Evolutionary conservation across 2,113 vertebrate species (phyloP).

Genomic region (Coreoperca whiteheadi): DNA sequence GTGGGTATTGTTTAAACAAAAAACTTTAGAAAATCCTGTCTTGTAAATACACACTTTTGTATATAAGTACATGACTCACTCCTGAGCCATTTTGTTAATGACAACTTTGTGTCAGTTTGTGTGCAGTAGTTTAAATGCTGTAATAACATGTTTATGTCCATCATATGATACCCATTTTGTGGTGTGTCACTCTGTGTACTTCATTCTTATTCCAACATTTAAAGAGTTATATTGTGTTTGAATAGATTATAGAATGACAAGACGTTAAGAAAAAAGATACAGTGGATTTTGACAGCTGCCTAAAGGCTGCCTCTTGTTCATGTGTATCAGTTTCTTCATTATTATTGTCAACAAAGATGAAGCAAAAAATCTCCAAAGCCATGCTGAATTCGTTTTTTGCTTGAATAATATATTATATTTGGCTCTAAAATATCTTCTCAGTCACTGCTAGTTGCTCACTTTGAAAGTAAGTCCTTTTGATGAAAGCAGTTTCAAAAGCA

Average conservation of each 20-base stretch:
- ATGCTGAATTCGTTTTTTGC: background rate
- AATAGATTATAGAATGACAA: background rate
- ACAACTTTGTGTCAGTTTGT: constrained; percentile 55
- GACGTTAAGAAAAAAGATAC: background rate
- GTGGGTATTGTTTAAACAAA: constrained; percentile 21
- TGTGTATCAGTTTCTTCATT: background rate
- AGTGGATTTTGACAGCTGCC: background rate
- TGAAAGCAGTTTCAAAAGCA: background rate
- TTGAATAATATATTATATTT: background rate
- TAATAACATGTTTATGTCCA: constrained; percentile 67
- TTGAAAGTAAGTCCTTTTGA: background rate
- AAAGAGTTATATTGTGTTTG: background rate
- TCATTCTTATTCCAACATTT: constrained; percentile 17
- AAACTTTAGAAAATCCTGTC: constrained; percentile 14
- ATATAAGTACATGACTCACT: constrained; percentile 43
- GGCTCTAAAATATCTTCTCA: background rate
- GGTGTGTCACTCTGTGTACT: constrained; percentile 17
- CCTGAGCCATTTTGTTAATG: constrained; percentile 63
- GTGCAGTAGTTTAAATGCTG: constrained; percentile 38
- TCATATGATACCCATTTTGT: constrained; percentile 40
- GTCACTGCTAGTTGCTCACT: background rate
- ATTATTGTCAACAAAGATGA: background rate
- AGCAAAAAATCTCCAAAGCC: background rate
- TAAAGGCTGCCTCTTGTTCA: background rate
- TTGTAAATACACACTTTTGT: constrained; percentile 47